Evolutionary conservation across 2,888 invertebrate genomes (phyloP).

Genomic region (Eupelmus urozonus): DNA sequence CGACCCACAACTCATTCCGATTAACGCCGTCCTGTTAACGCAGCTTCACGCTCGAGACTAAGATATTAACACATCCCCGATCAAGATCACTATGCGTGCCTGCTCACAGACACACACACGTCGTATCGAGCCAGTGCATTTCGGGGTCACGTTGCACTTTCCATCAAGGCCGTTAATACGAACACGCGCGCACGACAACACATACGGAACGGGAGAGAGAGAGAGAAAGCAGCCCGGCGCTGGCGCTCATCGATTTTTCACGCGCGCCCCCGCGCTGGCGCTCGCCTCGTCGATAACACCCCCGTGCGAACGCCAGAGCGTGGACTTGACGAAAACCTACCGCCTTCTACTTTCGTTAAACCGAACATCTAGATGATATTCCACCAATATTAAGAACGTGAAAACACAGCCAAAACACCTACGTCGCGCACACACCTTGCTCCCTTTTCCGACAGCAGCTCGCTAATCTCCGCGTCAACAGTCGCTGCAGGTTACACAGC

Average conservation of each 20-base stretch:
- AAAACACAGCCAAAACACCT: too few species aligned
- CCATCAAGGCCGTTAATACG: slow-evolving; percentile 47
- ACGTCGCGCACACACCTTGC: slow-evolving; percentile 8
- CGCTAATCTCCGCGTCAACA: background rate
- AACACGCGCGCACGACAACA: background rate
- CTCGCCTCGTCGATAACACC: background rate
- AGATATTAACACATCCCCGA: background rate
- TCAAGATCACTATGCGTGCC: too few species aligned
- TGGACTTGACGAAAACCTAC: too few species aligned
- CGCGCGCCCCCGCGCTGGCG: background rate
- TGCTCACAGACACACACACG: background rate
- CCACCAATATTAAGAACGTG: too few species aligned
- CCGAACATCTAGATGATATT: too few species aligned
- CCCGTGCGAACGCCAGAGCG: too few species aligned
- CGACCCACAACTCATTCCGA: background rate
- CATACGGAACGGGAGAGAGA: too few species aligned
- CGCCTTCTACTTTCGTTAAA: too few species aligned
- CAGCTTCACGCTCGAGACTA: background rate
- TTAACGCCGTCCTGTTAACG: slow-evolving; percentile 11
- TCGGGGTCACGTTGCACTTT: slow-evolving; percentile 52
- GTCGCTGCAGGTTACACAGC: background rate
- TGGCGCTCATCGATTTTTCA: slow-evolving; percentile 51
- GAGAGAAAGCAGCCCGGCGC: too few species aligned
- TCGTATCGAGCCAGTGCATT: slow-evolving; percentile 33
- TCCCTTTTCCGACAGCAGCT: background rate